These are phyloP conservation scores for Craterocephalus amniculus DNA, from an alignment of 2,797 vertebrate species.

Conservation along the genomic window DNA sequence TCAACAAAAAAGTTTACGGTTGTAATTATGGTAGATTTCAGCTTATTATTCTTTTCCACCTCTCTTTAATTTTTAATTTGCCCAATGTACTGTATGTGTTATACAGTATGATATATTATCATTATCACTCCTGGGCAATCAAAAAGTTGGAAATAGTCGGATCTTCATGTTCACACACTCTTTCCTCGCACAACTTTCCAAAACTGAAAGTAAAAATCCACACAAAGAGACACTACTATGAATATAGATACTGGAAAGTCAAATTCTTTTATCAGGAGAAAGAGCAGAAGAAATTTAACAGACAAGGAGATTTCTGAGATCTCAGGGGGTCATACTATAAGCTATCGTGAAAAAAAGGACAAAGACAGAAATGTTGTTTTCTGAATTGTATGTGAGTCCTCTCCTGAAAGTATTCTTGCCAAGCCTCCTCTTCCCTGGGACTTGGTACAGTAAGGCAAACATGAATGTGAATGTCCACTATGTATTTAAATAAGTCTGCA, in stretches of 20 bases:
- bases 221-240: conserved; percentile 51
- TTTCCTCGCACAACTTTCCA: conserved; percentile 56
- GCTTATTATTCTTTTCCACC: conserved; percentile 8
- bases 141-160: conserved; percentile 48
- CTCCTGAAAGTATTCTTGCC: conserved; percentile 1
- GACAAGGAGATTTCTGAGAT: conserved; percentile 59
- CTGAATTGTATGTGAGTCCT: neutral
- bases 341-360: conserved; percentile 25
- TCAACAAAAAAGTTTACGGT: conserved; percentile 19
- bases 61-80: conserved; percentile 26
- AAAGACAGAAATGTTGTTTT: neutral
- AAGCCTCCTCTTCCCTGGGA: conserved; percentile 1
- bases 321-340: conserved; percentile 38
- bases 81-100: conserved; percentile 14
- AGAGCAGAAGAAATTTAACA: conserved; percentile 67
- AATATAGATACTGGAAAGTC: conserved; percentile 62
- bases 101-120: neutral
- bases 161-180: conserved; percentile 48
- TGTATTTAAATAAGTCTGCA: conserved; percentile 53
- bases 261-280: conserved; percentile 71
- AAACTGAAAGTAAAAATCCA: conserved; percentile 71
- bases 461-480: conserved; percentile 17
- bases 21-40: conserved; percentile 13
- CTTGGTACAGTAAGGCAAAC: neutral
- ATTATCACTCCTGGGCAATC: conserved; percentile 32